Percentiles rank a stretch among this genome's conserved stretches.
Evolutionary conservation across 92 coral and sea anemone species (phyloP).

Genomic region (Hydrozoanthus gracilis): DNA sequence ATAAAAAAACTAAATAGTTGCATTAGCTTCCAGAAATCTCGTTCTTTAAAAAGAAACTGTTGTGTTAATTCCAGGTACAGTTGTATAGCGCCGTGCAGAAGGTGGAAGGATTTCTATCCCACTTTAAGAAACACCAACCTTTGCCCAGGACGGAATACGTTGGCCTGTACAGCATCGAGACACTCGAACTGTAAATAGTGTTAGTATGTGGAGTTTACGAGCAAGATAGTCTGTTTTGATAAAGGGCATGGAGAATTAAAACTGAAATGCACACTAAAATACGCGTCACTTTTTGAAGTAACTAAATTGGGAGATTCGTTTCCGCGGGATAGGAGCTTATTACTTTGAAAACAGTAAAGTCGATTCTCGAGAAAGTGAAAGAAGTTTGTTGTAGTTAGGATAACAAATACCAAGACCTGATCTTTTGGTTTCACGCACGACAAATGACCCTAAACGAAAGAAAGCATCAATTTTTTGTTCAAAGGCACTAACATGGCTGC

Average conservation of each 20-base stretch:
- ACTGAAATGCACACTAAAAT: neutral
- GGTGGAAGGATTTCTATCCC: constrained; percentile 78
- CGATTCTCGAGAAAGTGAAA: neutral
- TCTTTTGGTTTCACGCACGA: neutral
- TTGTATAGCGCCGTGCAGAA: constrained; percentile 63
- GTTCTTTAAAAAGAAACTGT: neutral
- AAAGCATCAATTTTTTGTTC: no score
- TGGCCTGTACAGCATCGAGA: constrained; percentile 79
- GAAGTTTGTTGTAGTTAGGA: neutral
- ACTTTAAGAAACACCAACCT: constrained; percentile 66
- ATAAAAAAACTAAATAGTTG: no score
- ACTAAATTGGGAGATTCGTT: neutral
- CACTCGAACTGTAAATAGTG: constrained; percentile 70
- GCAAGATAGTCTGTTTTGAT: neutral
- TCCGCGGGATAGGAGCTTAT: neutral
- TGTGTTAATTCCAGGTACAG: constrained; percentile 54
- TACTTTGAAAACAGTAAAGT: neutral
- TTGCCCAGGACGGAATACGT: constrained; percentile 71
- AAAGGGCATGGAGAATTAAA: neutral
- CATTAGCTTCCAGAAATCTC: no score
- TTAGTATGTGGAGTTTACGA: neutral
- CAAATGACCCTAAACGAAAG: no score
- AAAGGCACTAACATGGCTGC: no score
- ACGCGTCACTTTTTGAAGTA: neutral
- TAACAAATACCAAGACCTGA: neutral